Base-by-base conservation (phyloP, 1,140 invertebrate species). In the Aphelenchoides besseyi region DNA sequence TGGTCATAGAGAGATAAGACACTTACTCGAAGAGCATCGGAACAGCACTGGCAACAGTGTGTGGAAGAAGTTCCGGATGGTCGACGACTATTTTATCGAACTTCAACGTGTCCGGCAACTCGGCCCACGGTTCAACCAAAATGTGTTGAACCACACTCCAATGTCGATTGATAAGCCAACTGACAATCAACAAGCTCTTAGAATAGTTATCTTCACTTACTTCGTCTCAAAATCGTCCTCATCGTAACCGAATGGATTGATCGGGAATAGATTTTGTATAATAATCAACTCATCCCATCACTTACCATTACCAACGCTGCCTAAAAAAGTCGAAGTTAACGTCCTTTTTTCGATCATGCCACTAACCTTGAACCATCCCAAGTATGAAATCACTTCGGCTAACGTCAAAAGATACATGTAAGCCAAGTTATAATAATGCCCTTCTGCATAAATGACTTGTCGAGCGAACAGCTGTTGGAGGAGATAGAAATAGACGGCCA, bases 211-310 rank as follows among this genome's bases (percentile, higher is more conserved):
- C n/a, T n/a, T n/a, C n/a, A n/a, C n/a, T n/a, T n/a, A n/a, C n/a
- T n/a, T n/a, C n/a, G n/a, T n/a, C 29, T 70, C 69, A 54, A 70
- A 70, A 28, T 70, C 69, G 69, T 70, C 69, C 12, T 70, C 69
- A 57, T 70, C 69, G 16, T 70, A 48, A 12, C 69, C 69, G 29
- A 69, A 70, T 16, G 69, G 69, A 28, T 70, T 70, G 23, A 70
- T 33, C n/a, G n/a, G n/a, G n/a, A n/a, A n/a, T n/a, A n/a, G n/a
- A n/a, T n/a, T n/a, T n/a, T n/a, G n/a, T n/a, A n/a, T n/a, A n/a
- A n/a, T n/a, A n/a, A n/a, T n/a, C n/a, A n/a, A n/a, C n/a, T n/a
- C n/a, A n/a, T n/a, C n/a, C n/a, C 3, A 70, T 70, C 5, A n/a
- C n/a, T 23, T 71, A 16, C n/a, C 3, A 70, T 70, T 8, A n/a